Evolutionary conservation across 2,113 vertebrate genomes (phyloP).

Genomic region (Choloepus hoffmanni): DNA sequence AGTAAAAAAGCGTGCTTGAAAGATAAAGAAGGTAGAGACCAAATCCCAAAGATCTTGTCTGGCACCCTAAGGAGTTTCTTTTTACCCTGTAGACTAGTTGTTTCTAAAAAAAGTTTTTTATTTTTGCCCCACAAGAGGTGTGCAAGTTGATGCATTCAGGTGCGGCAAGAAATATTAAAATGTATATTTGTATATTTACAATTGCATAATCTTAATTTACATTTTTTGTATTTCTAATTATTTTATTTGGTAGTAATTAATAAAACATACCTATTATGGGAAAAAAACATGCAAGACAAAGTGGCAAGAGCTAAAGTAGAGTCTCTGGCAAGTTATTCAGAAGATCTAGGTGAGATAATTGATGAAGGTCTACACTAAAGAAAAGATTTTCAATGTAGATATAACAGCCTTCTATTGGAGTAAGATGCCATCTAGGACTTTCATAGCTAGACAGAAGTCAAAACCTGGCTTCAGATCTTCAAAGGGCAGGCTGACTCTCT

Average conservation of each 20-base stretch:
- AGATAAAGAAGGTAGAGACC: neutral
- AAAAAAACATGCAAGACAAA: too few species aligned
- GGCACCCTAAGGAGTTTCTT: too few species aligned
- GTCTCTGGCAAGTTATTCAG: too few species aligned
- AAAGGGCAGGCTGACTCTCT: too few species aligned
- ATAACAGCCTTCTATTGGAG: too few species aligned
- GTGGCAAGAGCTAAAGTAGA: too few species aligned
- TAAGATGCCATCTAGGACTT: too few species aligned
- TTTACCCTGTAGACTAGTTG: neutral
- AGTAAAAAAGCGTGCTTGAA: neutral
- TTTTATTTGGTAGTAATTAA: neutral
- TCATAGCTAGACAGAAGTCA: too few species aligned
- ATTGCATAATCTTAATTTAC: neutral
- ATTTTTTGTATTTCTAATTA: neutral
- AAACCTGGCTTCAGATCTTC: too few species aligned
- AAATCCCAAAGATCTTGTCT: neutral
- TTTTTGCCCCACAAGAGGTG: neutral
- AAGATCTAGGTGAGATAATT: too few species aligned
- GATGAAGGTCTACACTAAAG: too few species aligned
- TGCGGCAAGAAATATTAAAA: conserved; percentile 25
- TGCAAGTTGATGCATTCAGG: neutral
- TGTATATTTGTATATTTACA: neutral
- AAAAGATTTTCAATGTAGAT: too few species aligned
- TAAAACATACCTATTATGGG: neutral
- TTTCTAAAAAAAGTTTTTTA: neutral